Evolutionary conservation across 2,113 vertebrate genomes (phyloP).

Genomic region (Procapra przewalskii): DNA sequence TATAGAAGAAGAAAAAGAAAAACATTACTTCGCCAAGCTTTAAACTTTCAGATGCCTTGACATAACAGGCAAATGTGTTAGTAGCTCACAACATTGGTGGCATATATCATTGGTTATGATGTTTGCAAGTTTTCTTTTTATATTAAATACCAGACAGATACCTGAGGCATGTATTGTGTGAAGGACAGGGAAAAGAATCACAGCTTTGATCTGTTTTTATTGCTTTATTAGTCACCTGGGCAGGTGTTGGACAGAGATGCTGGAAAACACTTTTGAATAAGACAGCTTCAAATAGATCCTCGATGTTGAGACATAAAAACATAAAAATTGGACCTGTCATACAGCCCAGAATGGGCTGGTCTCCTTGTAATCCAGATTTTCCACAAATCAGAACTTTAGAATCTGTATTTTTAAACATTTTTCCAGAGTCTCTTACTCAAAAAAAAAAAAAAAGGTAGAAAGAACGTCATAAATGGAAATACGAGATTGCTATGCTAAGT

Average conservation of each 20-base stretch:
- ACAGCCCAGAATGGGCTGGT: neutral
- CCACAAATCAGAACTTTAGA: slow-evolving; percentile 56
- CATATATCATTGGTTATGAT: slow-evolving; percentile 74
- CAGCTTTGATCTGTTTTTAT: slow-evolving; percentile 71
- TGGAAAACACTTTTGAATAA: slow-evolving; percentile 75
- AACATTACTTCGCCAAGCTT: slow-evolving; percentile 76
- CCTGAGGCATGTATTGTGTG: slow-evolving; percentile 70
- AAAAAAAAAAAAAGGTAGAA: neutral
- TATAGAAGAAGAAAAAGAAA: slow-evolving; percentile 76
- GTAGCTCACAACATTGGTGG: slow-evolving; percentile 74
- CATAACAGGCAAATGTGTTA: slow-evolving; percentile 80
- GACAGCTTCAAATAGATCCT: slow-evolving; percentile 72
- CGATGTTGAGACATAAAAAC: slow-evolving; percentile 52
- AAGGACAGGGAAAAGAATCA: slow-evolving; percentile 63
- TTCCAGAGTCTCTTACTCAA: slow-evolving; percentile 12
- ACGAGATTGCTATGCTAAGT: neutral
- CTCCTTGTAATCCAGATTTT: slow-evolving; percentile 51
- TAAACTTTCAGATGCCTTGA: slow-evolving; percentile 81
- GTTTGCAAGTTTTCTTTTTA: slow-evolving; percentile 76
- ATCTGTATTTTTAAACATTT: neutral
- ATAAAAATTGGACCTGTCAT: slow-evolving; percentile 53
- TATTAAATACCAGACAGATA: slow-evolving; percentile 78
- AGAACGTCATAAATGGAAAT: neutral
- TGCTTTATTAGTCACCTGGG: slow-evolving; percentile 77
- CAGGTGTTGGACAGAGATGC: slow-evolving; percentile 69